Base-by-base conservation (phyloP, 1,140 invertebrate genomes). In the Prorops nasuta region DNA sequence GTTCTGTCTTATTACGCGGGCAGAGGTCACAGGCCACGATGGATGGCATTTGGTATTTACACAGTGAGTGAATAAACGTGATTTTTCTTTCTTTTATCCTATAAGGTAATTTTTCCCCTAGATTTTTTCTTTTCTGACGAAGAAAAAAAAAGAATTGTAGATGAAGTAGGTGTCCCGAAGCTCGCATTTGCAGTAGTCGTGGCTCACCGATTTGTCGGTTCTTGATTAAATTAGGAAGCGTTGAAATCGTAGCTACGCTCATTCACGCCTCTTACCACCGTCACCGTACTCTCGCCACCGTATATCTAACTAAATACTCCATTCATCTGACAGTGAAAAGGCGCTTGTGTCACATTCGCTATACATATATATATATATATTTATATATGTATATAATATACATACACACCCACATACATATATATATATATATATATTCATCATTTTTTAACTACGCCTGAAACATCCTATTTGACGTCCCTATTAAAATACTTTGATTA, bases 31-130 rank as follows among this genome's bases (percentile, higher is more conserved):
- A 74, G 85, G 50, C 86, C 87, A 9, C 71, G 85, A 62, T 88
- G 86, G 85, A 85, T 89, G 49, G 84, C 86, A 1, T 63, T 84
- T 58, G 88, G 88, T 15, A 80, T 88, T 40, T 81, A 86, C 31
- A 82, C 84, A 18, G 86, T 78, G 60, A 76, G 68, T 64, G 45
- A 40, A 14, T 19, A 19, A 16, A 24, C n/a, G n/a, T n/a, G n/a
- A n/a, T n/a, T n/a, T n/a, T n/a, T n/a, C n/a, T n/a, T n/a, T n/a
- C n/a, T n/a, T n/a, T n/a, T n/a, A n/a, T n/a, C n/a, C n/a, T n/a
- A n/a, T n/a, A n/a, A n/a, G n/a, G n/a, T n/a, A n/a, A n/a, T n/a
- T n/a, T n/a, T n/a, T n/a, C n/a, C n/a, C n/a, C n/a, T n/a, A n/a
- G n/a, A n/a, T n/a, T n/a, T n/a, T n/a, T n/a, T n/a, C 24, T 28